These are phyloP conservation scores for Apis florea DNA, from an alignment of 1,140 invertebrate genomes.

Conservation along the genomic window DNA sequence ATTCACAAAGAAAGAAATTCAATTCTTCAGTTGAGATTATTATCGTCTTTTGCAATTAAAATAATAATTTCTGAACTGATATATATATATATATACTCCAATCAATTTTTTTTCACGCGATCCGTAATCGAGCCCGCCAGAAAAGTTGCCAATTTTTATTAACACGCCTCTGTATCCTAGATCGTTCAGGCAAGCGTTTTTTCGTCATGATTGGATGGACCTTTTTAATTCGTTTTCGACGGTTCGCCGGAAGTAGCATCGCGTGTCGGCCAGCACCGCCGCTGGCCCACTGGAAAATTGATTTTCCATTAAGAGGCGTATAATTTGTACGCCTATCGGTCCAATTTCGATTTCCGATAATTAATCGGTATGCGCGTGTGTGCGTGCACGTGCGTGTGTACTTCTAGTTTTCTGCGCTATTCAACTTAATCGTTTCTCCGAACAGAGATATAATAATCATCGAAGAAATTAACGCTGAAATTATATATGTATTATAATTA, in stretches of 20 bases:
- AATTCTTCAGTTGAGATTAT: too few species aligned
- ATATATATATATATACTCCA: too few species aligned
- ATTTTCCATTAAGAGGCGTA: conserved; percentile 39
- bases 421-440: background rate
- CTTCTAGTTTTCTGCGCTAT: background rate
- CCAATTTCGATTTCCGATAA: conserved; percentile 46
- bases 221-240: conserved; percentile 48
- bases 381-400: too few species aligned
- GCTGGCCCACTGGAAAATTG: conserved; percentile 25
- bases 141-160: conserved; percentile 17
- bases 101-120: background rate
- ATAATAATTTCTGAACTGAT: too few species aligned
- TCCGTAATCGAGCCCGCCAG: background rate
- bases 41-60: too few species aligned
- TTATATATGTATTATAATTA: too few species aligned
- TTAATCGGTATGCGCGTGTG: conserved; percentile 22
- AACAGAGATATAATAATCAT: background rate
- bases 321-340: conserved; percentile 38
- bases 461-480: conserved; percentile 18
- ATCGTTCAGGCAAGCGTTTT: conserved; percentile 15
- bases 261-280: background rate
- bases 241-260: conserved; percentile 28
- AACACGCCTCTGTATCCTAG: conserved; percentile 27
- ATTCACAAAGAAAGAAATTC: too few species aligned
- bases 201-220: conserved; percentile 21